Conservation (phyloP, 2,888 invertebrate species). For the Drosophila antonietae region DNA sequence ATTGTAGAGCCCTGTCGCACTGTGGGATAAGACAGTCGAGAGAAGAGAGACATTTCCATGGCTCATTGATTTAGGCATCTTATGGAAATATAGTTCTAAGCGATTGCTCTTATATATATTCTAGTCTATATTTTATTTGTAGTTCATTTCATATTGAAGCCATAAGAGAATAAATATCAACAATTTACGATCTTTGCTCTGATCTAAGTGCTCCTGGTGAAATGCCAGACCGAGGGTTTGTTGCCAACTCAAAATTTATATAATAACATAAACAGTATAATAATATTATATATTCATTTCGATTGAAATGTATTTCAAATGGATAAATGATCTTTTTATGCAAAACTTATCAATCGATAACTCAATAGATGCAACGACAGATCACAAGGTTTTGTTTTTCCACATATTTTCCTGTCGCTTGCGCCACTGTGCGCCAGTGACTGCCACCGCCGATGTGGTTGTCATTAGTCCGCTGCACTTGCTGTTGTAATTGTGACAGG, state of each 20-base stretch:
- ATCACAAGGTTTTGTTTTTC: background rate
- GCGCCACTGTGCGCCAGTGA: constrained; percentile 45
- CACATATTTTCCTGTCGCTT: background rate
- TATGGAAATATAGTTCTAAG: background rate
- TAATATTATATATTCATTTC: too few relatives aligned
- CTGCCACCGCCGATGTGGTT: constrained; percentile 62
- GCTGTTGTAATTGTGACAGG: constrained; percentile 81
- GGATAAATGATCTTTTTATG: too few relatives aligned
- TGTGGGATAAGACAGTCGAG: background rate
- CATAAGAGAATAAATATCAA: too few relatives aligned
- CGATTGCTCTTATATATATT: background rate
- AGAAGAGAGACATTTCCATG: background rate
- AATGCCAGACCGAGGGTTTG: too few relatives aligned
- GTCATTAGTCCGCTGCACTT: constrained; percentile 78
- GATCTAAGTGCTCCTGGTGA: too few relatives aligned
- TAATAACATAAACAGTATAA: too few relatives aligned
- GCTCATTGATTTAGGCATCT: background rate
- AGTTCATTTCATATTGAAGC: too few relatives aligned
- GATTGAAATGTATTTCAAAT: too few relatives aligned
- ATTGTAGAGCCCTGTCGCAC: constrained; percentile 48
- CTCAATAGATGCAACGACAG: background rate
- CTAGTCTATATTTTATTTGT: background rate
- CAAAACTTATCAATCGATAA: too few relatives aligned
- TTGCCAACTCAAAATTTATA: too few relatives aligned
- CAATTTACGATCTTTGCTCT: too few relatives aligned